Base-by-base conservation (phyloP, 2,888 invertebrate genomes). In the Drosophila pseudotakahashii region DNA sequence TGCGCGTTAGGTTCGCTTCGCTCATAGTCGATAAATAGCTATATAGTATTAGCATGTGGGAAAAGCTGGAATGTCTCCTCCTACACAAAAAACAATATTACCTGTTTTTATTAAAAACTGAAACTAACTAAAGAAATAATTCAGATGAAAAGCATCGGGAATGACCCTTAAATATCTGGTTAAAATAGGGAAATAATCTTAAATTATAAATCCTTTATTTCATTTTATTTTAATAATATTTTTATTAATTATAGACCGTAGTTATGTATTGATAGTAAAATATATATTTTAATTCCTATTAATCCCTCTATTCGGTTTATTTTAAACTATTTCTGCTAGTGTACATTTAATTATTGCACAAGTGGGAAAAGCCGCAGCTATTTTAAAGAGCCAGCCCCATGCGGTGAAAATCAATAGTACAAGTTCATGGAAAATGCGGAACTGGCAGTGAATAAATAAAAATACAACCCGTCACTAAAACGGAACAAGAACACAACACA, bases 351-450 rank as follows among this genome's bases (percentile, higher is more conserved):
- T 58, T 69, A 41, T 68, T 58, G 70, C 51, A 58, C 68, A 58
- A 68, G 71, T 47, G 60, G 75, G 75, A 59, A 66, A 83, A 66
- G 53, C 79, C 68, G 71, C 72, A 42, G 37, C 57, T 42, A 47
- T 64, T 72, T 73, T 73, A 70, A 61, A 70, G 61, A 42, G 37
- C 30, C 48, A 36, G 32, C 37, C 51, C 37, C 44, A 30, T 13
- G 53, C 41, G 53, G 62, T 84, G 62, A 88, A 82, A 82, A 82
- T 81, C 83, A 83, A 85, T 85, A 73, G 55, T 52, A 74, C 83
- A 82, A 82, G 81, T 88, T 82, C 85, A 82, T 76, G 81, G 81
- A 70, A 81, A 82, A 69, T 59, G 79, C 73, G 71, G 72, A 63
- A 63, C 62, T 63, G 23, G 48, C 37, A 7, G 54, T 42, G 32